Evolutionary conservation across 2,797 vertebrate genomes (phyloP).

Genomic region (Telmatherina bonti): DNA sequence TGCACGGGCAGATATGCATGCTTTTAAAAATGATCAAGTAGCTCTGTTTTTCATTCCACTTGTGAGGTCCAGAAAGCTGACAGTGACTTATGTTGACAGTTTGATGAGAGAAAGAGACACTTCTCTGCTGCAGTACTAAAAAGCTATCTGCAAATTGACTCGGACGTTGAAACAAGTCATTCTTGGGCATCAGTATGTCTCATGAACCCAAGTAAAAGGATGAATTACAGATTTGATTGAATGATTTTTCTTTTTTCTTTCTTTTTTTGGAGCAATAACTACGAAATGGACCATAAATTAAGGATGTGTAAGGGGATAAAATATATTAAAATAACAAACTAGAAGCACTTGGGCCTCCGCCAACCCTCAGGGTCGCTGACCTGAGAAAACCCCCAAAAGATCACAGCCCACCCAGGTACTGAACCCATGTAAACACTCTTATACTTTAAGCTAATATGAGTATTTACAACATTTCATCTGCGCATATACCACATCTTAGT

Average conservation of each 20-base stretch:
- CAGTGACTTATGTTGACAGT: constrained; percentile 30
- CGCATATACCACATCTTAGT: too few species aligned
- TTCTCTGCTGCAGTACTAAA: constrained; percentile 19
- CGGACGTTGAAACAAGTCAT: constrained; percentile 4
- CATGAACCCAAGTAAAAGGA: not conserved
- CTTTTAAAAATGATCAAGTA: constrained; percentile 60
- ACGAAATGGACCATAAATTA: not conserved
- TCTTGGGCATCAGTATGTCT: constrained; percentile 10
- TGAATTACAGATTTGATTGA: not conserved
- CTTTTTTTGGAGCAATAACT: too few species aligned
- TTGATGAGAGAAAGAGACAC: constrained; percentile 16
- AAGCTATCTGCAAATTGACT: constrained; percentile 17
- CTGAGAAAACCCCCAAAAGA: too few species aligned
- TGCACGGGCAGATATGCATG: constrained; percentile 34
- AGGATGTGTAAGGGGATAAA: not conserved
- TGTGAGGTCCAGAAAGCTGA: constrained; percentile 71
- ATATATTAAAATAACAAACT: not conserved
- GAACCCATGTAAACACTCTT: too few species aligned
- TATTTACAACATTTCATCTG: too few species aligned
- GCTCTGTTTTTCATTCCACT: constrained; percentile 61
- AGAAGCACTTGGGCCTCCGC: too few species aligned
- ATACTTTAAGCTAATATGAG: too few species aligned
- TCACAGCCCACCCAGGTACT: too few species aligned
- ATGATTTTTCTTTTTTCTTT: not conserved
- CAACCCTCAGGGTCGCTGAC: too few species aligned